Percentiles rank a stretch among this genome's conserved stretches.
These are phyloP conservation scores for Sus cebifrons DNA, from an alignment of 2,797 vertebrate species.

Conservation along the genomic window DNA sequence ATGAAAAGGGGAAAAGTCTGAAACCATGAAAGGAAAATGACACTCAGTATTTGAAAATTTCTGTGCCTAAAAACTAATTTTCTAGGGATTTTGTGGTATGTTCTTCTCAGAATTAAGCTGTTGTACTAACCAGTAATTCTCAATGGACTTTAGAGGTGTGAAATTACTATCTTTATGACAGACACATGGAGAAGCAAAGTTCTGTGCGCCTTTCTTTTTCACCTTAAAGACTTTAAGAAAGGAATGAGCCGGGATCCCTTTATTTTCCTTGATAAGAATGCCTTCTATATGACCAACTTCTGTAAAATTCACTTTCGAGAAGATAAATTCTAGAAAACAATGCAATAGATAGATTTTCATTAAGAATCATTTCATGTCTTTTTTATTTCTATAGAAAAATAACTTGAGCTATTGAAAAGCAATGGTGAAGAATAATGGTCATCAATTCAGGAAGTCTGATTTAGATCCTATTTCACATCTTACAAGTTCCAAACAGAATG, in stretches of 20 bases:
- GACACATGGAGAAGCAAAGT: not conserved
- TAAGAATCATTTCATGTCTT: not conserved
- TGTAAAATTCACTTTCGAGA: not conserved
- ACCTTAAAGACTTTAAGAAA: not conserved
- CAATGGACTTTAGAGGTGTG: not conserved
- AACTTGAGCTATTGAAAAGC: not conserved
- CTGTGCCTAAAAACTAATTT: not conserved
- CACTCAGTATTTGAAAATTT: not conserved
- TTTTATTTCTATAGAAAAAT: slow-evolving; percentile 12
- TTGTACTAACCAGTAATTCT: not conserved
- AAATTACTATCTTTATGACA: not conserved
- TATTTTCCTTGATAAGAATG: not conserved
- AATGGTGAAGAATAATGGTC: slow-evolving; percentile 17
- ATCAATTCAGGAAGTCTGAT: not conserved
- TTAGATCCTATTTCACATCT: slow-evolving; percentile 36
- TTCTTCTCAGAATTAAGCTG: slow-evolving; percentile 21
- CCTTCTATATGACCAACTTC: not conserved
- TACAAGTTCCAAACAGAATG: slow-evolving; percentile 15
- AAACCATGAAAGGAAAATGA: not conserved
- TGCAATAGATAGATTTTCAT: not conserved
- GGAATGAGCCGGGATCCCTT: not conserved
- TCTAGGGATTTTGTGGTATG: not conserved
- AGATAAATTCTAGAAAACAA: not conserved
- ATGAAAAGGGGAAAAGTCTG: not conserved
- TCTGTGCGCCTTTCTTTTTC: not conserved